Evolutionary conservation across 2,888 invertebrate species (phyloP), one percentile per base, ranked within the genome.

Genomic region (Pseudococcus longispinus): DNA sequence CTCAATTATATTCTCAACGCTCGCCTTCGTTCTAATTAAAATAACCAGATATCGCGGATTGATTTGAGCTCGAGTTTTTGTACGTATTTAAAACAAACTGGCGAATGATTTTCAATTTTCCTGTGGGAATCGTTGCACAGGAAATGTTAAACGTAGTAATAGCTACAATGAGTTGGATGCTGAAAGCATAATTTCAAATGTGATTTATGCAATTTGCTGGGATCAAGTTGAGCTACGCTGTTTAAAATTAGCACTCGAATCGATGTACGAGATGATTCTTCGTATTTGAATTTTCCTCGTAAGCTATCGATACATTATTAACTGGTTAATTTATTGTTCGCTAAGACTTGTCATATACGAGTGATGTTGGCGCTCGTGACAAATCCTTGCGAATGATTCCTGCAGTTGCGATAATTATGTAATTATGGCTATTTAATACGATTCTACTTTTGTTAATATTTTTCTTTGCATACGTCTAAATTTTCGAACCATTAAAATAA

Each of bases 401-500:
- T 51, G n/a, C n/a, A 26, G 26, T 65, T 65, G 65, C 6, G 65
- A 26, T 26, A 26, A 65, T 65, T 65, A 65, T 26, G 26, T 26
- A 26, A 65, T 65, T 65, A 26, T 26, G 26, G 26, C 26, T 11
- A 26, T 26, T 65, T 65, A 65, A 26, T 65, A 26, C 20, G 26
- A 20, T 65, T 26, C 65, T 23, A 26, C 26, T 23, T 65, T 65
- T 65, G 6, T n/a, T n/a, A 65, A 26, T 65, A 65, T 65, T 65
- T 65, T 65, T 65, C 65, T 65, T 65, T 26, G 11, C 65, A 26
- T 65, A 65, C 26, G 65, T 23, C 15, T 65, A 18, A 74, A 74
- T 32, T 74, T 74, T 74, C 29, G 74, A 74, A 74, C 74, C 74
- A 74, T 74, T 74, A 74, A 74, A 74, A 74, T 74, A 74, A 29